Evolutionary conservation across 2,888 invertebrate genomes (phyloP).

Genomic region (Drosophila peninsularis): DNA sequence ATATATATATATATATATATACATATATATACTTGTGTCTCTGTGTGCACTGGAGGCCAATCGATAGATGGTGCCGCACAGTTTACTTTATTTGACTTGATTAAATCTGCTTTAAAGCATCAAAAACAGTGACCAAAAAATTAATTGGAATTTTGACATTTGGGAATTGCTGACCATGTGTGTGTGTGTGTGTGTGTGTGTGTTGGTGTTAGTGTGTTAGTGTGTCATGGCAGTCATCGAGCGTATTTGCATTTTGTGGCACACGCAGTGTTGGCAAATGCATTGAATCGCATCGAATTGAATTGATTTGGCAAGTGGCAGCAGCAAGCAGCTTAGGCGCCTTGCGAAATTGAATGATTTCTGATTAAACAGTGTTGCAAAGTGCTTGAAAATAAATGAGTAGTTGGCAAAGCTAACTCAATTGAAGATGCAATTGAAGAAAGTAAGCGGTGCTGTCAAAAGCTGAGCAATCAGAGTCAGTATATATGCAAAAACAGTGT

Average conservation of each 20-base stretch:
- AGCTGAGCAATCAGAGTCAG: background rate
- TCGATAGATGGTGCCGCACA: slow-evolving; percentile 48
- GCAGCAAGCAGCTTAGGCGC: background rate
- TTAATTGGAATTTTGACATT: slow-evolving; percentile 76
- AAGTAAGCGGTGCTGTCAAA: background rate
- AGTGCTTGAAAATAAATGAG: background rate
- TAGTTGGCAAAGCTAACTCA: background rate
- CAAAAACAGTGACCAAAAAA: slow-evolving; percentile 71
- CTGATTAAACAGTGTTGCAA: slow-evolving; percentile 14
- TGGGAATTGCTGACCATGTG: slow-evolving; percentile 50
- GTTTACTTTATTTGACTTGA: slow-evolving; percentile 76
- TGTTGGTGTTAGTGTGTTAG: slow-evolving; percentile 8
- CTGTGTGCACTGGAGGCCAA: slow-evolving; percentile 30
- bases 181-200: slow-evolving; percentile 2
- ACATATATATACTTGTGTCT: background rate
- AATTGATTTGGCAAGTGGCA: background rate
- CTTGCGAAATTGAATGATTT: background rate
- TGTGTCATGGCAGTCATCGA: slow-evolving; percentile 32
- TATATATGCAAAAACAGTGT: background rate
- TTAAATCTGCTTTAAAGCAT: slow-evolving; percentile 75
- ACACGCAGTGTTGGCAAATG: slow-evolving; percentile 33
- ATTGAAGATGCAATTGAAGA: background rate
- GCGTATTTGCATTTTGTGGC: slow-evolving; percentile 63
- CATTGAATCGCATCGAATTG: slow-evolving; percentile 15
- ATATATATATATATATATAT: background rate